Evolutionary conservation across 2,888 invertebrate species (phyloP).

Genomic region (Penaeus monodon): DNA sequence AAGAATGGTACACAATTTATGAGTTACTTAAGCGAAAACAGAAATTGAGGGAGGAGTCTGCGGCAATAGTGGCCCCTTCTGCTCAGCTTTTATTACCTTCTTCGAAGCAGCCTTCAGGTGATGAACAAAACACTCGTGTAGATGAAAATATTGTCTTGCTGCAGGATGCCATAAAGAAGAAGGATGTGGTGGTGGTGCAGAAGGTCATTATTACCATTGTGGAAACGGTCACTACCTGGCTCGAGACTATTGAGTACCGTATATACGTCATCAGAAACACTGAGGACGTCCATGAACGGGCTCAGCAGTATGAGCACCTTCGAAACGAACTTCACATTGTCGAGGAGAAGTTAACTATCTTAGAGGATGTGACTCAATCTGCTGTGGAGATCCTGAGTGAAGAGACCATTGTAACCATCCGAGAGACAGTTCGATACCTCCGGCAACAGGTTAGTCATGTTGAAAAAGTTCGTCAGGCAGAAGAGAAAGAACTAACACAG

Average conservation of each 20-base stretch:
- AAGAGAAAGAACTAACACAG: slow-evolving; percentile 73
- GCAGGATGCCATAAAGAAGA: slow-evolving; percentile 75
- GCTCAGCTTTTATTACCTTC: slow-evolving; percentile 25
- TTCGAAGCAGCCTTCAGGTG: slow-evolving; percentile 27
- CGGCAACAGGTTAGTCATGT: slow-evolving; percentile 80
- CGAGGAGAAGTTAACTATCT: slow-evolving; percentile 80
- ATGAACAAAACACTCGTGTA: slow-evolving; percentile 35
- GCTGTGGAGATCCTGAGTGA: slow-evolving; percentile 71
- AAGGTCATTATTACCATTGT: slow-evolving; percentile 81
- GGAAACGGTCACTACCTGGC: slow-evolving; percentile 85
- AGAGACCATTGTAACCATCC: slow-evolving; percentile 72
- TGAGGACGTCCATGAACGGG: slow-evolving; percentile 67
- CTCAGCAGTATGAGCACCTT: slow-evolving; percentile 54
- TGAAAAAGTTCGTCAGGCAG: slow-evolving; percentile 77
- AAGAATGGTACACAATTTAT: slow-evolving; percentile 54
- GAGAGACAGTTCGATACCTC: slow-evolving; percentile 75
- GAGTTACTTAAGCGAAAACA: slow-evolving; percentile 42
- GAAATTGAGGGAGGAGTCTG: slow-evolving; percentile 30
- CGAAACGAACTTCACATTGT: slow-evolving; percentile 69
- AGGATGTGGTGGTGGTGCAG: slow-evolving; percentile 76
- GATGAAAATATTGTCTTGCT: slow-evolving; percentile 75
- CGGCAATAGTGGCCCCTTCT: not conserved
- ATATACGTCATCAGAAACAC: slow-evolving; percentile 73
- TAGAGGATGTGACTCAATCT: slow-evolving; percentile 76
- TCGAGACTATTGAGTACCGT: slow-evolving; percentile 86